These are phyloP conservation scores for Odontomachus brunneus DNA, from an alignment of 1,140 invertebrate genomes.

Conservation along the genomic window DNA sequence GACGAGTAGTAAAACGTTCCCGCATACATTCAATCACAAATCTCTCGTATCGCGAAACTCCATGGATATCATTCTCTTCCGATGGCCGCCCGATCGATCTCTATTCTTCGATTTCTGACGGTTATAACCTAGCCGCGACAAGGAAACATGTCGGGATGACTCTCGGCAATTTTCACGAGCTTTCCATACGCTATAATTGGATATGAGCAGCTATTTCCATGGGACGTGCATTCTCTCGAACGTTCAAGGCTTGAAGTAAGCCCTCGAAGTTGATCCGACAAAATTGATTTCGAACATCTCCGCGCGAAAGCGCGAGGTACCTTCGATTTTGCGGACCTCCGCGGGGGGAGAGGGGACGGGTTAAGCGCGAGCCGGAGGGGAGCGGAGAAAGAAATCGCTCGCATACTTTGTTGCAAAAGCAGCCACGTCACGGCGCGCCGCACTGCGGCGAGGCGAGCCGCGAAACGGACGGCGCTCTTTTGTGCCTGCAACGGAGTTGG, in stretches of 20 bases:
- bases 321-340: background rate
- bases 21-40: background rate
- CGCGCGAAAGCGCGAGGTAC: too few species aligned
- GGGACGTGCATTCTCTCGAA: too few species aligned
- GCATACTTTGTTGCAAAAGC: constrained; percentile 40
- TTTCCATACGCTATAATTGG: too few species aligned
- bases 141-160: too few species aligned
- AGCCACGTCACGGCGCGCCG: constrained; percentile 21
- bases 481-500: constrained; percentile 58
- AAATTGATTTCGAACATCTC: too few species aligned
- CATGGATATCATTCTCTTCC: too few species aligned
- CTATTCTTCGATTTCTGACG: background rate
- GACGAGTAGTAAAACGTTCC: background rate
- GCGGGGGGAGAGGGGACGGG: background rate
- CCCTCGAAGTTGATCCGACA: too few species aligned
- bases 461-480: constrained; percentile 1
- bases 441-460: too few species aligned
- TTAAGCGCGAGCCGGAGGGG: constrained; percentile 2
- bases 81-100: background rate
- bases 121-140: too few species aligned
- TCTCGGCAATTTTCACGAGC: too few species aligned
- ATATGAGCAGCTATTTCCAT: too few species aligned
- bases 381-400: constrained; percentile 31
- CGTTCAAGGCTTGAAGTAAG: too few species aligned
- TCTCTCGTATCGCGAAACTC: background rate